Conservation (phyloP, 2,797 vertebrate genomes). For the Naso thynnoides region DNA sequence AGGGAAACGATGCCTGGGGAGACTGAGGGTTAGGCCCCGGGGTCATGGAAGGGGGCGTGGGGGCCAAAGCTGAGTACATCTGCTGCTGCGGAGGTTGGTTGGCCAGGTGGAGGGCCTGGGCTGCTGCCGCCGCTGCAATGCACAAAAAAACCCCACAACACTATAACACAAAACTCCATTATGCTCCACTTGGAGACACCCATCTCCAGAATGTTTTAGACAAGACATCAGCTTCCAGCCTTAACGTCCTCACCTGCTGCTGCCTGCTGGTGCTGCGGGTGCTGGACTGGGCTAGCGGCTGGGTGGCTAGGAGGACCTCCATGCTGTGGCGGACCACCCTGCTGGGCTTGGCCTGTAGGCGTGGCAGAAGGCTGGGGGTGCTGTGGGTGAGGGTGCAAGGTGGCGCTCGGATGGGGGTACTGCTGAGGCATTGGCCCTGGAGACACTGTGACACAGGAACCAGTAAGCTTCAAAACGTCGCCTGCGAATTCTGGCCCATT, state of each 20-base stretch:
- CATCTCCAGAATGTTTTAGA: background rate
- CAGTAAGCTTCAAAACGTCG: no score
- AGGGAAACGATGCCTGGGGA: constrained; percentile 94
- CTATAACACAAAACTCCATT: background rate
- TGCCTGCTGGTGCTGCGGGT: constrained; percentile 92
- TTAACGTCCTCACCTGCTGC: constrained; percentile 71
- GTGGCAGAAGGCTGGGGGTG: constrained; percentile 98
- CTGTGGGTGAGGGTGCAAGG: constrained; percentile 93
- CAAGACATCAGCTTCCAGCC: background rate
- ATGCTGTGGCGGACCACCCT: constrained; percentile 90
- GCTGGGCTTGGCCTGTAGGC: constrained; percentile 94
- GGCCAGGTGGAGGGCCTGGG: constrained; percentile 95
- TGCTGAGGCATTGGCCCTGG: constrained; percentile 95
- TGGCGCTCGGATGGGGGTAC: constrained; percentile 93
- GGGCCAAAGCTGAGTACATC: constrained; percentile 95
- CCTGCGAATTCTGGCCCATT: background rate
- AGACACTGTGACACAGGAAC: constrained; percentile 87
- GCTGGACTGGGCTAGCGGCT: constrained; percentile 96
- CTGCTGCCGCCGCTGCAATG: constrained; percentile 70
- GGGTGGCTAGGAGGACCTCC: constrained; percentile 90
- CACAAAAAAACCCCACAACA: background rate
- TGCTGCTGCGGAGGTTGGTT: constrained; percentile 94
- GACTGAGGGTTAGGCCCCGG: constrained; percentile 97
- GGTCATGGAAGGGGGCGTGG: constrained; percentile 96
- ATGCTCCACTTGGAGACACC: background rate